A percentile compares a stretch with the other conserved stretches of the same genome.
Conservation (phyloP, 1,140 invertebrate genomes). For the Chionoecetes opilio region DNA sequence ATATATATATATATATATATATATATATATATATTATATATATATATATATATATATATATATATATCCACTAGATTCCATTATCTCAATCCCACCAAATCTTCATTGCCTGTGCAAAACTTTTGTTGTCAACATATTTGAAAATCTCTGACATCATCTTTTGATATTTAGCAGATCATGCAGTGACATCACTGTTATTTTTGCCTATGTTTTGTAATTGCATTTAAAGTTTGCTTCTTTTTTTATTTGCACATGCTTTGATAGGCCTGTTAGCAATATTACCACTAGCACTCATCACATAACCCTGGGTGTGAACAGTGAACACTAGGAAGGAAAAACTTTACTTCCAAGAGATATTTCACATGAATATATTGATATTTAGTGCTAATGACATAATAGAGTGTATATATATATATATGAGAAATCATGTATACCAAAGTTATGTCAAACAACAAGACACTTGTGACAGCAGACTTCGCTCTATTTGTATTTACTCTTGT, state of each 20-base stretch:
- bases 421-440: slow-evolving; percentile 73
- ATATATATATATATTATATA: slow-evolving; percentile 36
- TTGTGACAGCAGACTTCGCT: slow-evolving; percentile 61
- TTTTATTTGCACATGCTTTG: slow-evolving; percentile 73
- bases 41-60: slow-evolving; percentile 31
- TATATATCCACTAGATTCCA: slow-evolving; percentile 41
- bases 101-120: slow-evolving; percentile 60
- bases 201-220: slow-evolving; percentile 33
- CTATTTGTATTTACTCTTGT: slow-evolving; percentile 67
- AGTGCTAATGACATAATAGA: background rate
- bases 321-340: background rate
- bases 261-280: slow-evolving; percentile 70
- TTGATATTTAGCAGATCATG: background rate
- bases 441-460: slow-evolving; percentile 57
- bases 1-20: slow-evolving; percentile 24
- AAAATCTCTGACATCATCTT: background rate
- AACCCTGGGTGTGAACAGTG: slow-evolving; percentile 48
- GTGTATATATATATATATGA: slow-evolving; percentile 55
- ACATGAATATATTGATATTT: background rate
- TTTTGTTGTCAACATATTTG: slow-evolving; percentile 34
- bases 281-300: slow-evolving; percentile 61
- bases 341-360: background rate
- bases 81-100: slow-evolving; percentile 68
- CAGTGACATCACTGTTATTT: background rate
- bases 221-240: slow-evolving; percentile 34